Base-by-base conservation (phyloP, 2,113 vertebrate genomes). In the Brienomyrus brachyistius region DNA sequence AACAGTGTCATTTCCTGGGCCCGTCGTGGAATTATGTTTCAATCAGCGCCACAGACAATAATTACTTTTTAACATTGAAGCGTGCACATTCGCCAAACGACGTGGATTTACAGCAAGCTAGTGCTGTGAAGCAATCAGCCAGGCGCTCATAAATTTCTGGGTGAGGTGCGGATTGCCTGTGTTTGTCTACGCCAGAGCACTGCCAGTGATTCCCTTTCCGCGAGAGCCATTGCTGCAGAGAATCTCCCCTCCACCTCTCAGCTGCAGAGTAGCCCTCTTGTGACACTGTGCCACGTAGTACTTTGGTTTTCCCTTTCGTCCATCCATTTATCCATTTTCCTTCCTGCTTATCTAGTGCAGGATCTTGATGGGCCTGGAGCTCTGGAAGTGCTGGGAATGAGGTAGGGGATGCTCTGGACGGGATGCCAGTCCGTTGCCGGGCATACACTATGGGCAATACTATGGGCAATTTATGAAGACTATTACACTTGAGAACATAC, bases 11-110 rank as follows among this genome's bases (percentile, higher is more conserved):
- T 89, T 89, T 89, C 27, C 70, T 54, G 87, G 50, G 50, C 19
- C 88, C 74, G 27, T 51, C 7, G 43, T 83, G 88, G 50, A 89
- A 89, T 89, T 89, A 89, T 89, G 88, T 89, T 82, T 80, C 88
- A 89, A 89, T 89, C 88, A 89, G 74, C 27, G 77, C n/a, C 66
- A 83, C 88, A 48, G 13, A 80, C 66, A 82, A 82, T 91, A 91
- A 91, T 89, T 89, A 54, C 82, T 89, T 87, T 51, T 54, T 52
- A 87, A 89, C 47, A 7, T 89, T 35, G 89, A 47, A 89, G 59
- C 51, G 70, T 23, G 51, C 62, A 83, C 84, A 89, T 66, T 91
- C 50, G 74, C 51, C 90, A 89, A 89, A 86, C 88, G 88, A 87
- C 40, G 48, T 56, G 85, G 88, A 87, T 88, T 91, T 89, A 87